These are phyloP conservation scores for Telmatherina bonti DNA, from an alignment of 2,797 vertebrate species.

Conservation along the genomic window DNA sequence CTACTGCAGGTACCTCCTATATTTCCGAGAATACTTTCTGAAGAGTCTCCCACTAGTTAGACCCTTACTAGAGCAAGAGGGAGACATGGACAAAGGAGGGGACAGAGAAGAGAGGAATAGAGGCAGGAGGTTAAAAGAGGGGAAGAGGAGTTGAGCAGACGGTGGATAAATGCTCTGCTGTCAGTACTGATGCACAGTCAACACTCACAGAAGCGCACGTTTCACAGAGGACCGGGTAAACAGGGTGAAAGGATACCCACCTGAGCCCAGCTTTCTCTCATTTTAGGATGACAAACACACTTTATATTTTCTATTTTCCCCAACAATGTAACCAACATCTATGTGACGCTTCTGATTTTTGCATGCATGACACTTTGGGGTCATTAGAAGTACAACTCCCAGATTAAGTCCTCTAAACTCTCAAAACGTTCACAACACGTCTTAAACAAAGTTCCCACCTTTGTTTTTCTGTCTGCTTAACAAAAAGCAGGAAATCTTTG, in stretches of 20 bases:
- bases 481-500: constrained; percentile 5
- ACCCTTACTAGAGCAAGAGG: constrained; percentile 90
- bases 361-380: background rate
- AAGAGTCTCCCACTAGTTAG: constrained; percentile 96
- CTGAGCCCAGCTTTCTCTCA: constrained; percentile 12
- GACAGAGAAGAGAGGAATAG: constrained; percentile 59
- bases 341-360: background rate
- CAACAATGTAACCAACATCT: background rate
- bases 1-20: constrained; percentile 87
- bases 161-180: constrained; percentile 34
- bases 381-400: background rate
- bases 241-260: constrained; percentile 14
- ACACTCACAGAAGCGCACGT: constrained; percentile 24
- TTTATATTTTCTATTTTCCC: background rate
- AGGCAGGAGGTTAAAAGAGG: constrained; percentile 56
- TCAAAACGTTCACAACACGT: background rate
- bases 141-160: constrained; percentile 50
- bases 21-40: constrained; percentile 93
- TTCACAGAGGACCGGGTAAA: constrained; percentile 18
- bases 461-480: background rate
- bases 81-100: constrained; percentile 80
- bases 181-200: constrained; percentile 37
- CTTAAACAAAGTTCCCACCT: background rate
- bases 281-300: constrained; percentile 10
- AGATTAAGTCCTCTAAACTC: background rate